Evolutionary conservation across 2,113 vertebrate species (phyloP), one percentile per base, ranked within the genome.

Genomic region (Cyphomyrus plagiostoma): DNA sequence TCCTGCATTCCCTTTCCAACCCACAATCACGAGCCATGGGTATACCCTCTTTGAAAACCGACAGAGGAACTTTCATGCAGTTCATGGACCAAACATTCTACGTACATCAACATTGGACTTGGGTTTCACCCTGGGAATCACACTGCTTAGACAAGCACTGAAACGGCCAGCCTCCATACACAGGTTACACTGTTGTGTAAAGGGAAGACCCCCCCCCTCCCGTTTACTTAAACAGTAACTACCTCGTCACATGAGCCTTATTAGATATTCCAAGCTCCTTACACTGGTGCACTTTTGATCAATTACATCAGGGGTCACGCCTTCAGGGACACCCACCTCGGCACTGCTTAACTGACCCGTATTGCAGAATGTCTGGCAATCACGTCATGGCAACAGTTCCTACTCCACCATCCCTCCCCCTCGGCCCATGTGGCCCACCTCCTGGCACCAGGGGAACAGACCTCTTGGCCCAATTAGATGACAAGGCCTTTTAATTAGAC

Each of bases 391-490:
- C 39, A n/a, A 45, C 80, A 23, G 80, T 17, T 35, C 70, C 70
- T 45, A 83, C 42, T 83, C 19, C 21, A 46, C 39, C 8, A 8
- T 83, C 86, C 30, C 35, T 4, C 21, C 52, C 35, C 42, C 80
- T 5, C 9, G 23, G 2, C 39, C 39, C 30, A 82, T 17, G 50
- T 42, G 17, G 5, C 26, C 52, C 86, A 42, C 49, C 50, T n/a
- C 9, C 3, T 4, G 19, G 6, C 9, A 15, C 39, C 87, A 26
- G 1, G 56, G 4, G 39, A 45, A 23, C 30, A 80, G 74, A 80
- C 74, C 35, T 49, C 88, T 80, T n/a, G 46, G 88, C 85, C 46
- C 49, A 52, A 86, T 86, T 30, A 86, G 46, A 85, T 48, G 21
- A 39, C 45, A 42, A 45, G 45, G 85, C 66, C 30, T 39, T 82